These are phyloP conservation scores for Loris lydekkerianus DNA, from an alignment of 2,797 vertebrate species.

Conservation along the genomic window DNA sequence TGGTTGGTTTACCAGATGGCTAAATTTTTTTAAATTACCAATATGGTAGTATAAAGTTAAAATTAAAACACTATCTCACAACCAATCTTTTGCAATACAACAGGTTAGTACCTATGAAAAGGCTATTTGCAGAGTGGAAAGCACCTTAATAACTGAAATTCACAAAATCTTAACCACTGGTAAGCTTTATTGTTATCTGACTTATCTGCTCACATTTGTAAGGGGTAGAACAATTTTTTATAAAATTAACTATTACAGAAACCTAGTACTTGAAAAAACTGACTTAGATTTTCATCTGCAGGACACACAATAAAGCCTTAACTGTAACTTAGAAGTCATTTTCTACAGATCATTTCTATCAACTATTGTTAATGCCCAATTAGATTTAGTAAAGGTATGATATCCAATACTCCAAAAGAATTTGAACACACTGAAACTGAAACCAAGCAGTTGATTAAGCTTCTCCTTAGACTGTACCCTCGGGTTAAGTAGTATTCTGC, in stretches of 20 bases:
- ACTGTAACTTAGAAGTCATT: neutral
- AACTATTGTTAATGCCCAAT: neutral
- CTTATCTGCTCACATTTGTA: slow-evolving; percentile 44
- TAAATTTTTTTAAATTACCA: slow-evolving; percentile 41
- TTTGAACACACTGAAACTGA: slow-evolving; percentile 67
- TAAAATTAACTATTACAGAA: slow-evolving; percentile 56
- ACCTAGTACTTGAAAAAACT: slow-evolving; percentile 13
- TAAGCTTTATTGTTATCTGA: slow-evolving; percentile 28
- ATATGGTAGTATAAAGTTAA: slow-evolving; percentile 36
- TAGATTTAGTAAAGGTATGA: slow-evolving; percentile 24
- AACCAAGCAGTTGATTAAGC: slow-evolving; percentile 37
- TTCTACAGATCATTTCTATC: slow-evolving; percentile 51
- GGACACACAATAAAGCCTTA: slow-evolving; percentile 38
- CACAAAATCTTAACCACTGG: slow-evolving; percentile 46
- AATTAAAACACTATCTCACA: slow-evolving; percentile 59
- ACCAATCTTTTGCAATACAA: slow-evolving; percentile 40
- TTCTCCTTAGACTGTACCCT: slow-evolving; percentile 12
- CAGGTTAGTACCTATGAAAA: slow-evolving; percentile 5
- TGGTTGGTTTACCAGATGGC: neutral
- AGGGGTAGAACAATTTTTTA: neutral
- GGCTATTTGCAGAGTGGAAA: slow-evolving; percentile 10
- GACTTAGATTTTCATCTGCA: slow-evolving; percentile 50
- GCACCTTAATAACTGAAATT: slow-evolving; percentile 51
- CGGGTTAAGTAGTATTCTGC: slow-evolving; percentile 15
- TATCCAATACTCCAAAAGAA: slow-evolving; percentile 58